Evolutionary conservation across 2,113 vertebrate species (phyloP), one percentile per base, ranked within the genome.

Genomic region (Coregonus clupeaformis): DNA sequence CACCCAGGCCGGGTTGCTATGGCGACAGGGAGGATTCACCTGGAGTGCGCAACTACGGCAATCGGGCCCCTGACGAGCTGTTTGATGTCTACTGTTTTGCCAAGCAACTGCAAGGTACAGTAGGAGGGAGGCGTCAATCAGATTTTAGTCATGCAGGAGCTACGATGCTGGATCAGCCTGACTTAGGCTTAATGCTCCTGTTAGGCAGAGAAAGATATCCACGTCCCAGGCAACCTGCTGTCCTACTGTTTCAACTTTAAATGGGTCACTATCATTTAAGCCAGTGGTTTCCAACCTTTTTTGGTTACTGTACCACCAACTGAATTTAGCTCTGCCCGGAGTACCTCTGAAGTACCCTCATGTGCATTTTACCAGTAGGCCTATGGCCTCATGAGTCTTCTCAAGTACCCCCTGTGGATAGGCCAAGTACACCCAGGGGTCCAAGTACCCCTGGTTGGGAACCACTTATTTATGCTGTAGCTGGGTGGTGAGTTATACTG

Each of bases 51-150:
- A 99, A 95, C 89, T 99, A 99, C 1, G 97, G 98, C 36, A 87
- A 62, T 74, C 91, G 96, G 64, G 93, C 94, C 45, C 92, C 94
- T 0, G 79, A 84, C 0, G 97, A 99, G 77, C 91, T 89, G 72
- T 99, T 97, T 68, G 98, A 99, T 16, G 97, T 96, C 49, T 99
- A 99, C 83, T 99, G 98, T 92, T 99, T 96, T 71, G 93, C 95
- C 42, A 91, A 88, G 32, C 92, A 93, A 68, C 91, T 97, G 79
- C 90, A 85, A 93, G 97, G 97, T 94, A 92, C 62, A 78, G 22
- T 27, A 27, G 27, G 27, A 27, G 62, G 45, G 79, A 22, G 62
- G 49, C 68, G 64, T 80, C 78, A 52, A 71, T 84, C 64, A 76
- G 69, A 71, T 65, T 84, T 86, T 71, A 83, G 73, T 86, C 74